Percentiles rank a stretch among this genome's conserved stretches.
Conservation (phyloP, 2,797 vertebrate genomes). For the Lerista edwardsae region DNA sequence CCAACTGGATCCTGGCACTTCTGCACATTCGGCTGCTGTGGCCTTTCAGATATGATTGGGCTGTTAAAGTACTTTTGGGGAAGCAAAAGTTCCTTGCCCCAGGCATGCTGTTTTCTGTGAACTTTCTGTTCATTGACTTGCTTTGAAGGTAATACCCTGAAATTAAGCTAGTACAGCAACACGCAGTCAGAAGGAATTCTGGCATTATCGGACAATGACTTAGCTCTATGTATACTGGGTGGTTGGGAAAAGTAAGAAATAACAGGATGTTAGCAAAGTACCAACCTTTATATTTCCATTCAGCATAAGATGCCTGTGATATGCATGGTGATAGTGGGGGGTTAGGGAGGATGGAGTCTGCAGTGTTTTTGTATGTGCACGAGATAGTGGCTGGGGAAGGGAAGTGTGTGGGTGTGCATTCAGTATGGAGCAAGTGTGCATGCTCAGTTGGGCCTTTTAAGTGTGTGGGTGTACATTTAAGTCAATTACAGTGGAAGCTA, state of each 20-base stretch:
- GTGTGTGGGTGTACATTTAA: slow-evolving; percentile 13
- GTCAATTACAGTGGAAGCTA: fast-evolving
- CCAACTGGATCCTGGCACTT: too few relatives aligned
- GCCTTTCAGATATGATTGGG: too few relatives aligned
- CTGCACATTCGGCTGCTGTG: too few relatives aligned
- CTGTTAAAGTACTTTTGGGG: neutral
- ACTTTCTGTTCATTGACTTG: neutral
- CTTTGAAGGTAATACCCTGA: neutral
- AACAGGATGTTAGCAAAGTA: neutral
- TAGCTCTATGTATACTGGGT: neutral
- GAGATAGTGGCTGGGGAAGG: neutral
- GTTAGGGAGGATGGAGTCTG: neutral
- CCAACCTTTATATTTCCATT: slow-evolving; percentile 4
- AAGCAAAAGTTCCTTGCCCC: neutral
- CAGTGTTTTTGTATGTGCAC: fast-evolving
- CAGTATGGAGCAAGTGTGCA: slow-evolving; percentile 1
- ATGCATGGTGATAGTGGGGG: neutral
- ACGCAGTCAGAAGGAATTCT: neutral
- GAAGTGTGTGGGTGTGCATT: slow-evolving; percentile 5
- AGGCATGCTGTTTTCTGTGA: neutral
- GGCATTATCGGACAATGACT: neutral
- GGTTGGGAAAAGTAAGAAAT: neutral
- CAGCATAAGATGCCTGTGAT: neutral
- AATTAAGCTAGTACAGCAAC: neutral
- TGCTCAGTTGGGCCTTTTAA: slow-evolving; percentile 1